phyloP scores from a whole-genome alignment of 2,797 vertebrate genomes.

The Argyrosomus regius region DNA sequence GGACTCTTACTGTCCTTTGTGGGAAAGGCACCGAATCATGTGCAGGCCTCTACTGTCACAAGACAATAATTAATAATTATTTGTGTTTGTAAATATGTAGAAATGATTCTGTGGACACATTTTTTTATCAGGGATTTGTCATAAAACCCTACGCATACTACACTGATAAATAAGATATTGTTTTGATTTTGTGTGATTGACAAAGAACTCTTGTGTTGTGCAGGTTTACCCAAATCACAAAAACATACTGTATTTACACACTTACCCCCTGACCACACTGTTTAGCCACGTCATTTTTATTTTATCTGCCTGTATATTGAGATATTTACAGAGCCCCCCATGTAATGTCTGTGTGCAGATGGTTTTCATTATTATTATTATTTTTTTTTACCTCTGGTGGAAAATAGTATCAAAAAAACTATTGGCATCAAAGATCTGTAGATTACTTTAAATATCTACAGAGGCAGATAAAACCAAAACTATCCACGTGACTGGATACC shows the following conservation, averaged over 20 bases:
- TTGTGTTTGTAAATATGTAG: conserved; percentile 84
- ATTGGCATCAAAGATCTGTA: not conserved
- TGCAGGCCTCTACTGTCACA: conserved; percentile 84
- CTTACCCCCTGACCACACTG: too few relatives aligned
- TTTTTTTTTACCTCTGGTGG: not conserved
- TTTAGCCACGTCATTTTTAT: conserved; percentile 4
- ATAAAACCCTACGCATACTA: conserved; percentile 33
- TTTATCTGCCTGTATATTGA: conserved; percentile 2
- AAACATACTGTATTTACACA: not conserved
- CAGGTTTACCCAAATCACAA: conserved; percentile 20
- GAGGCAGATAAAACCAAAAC: conserved; percentile 10
- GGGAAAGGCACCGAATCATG: conserved; percentile 70
- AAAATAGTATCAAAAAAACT: conserved; percentile 5
- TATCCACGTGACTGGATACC: conserved; percentile 9
- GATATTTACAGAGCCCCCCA: rapidly evolving
- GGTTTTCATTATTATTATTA: not conserved
- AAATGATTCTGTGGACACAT: conserved; percentile 70
- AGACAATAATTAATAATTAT: conserved; percentile 70
- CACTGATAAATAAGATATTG: conserved; percentile 41
- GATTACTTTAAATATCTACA: conserved; percentile 4
- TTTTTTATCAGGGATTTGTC: conserved; percentile 67
- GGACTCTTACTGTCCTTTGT: conserved; percentile 58
- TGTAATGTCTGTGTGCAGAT: not conserved
- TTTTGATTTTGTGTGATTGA: conserved; percentile 46
- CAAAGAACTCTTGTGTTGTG: conserved; percentile 41